Evolutionary conservation across 2,888 invertebrate genomes (phyloP).

Genomic region (Drosophila fulvimacula): DNA sequence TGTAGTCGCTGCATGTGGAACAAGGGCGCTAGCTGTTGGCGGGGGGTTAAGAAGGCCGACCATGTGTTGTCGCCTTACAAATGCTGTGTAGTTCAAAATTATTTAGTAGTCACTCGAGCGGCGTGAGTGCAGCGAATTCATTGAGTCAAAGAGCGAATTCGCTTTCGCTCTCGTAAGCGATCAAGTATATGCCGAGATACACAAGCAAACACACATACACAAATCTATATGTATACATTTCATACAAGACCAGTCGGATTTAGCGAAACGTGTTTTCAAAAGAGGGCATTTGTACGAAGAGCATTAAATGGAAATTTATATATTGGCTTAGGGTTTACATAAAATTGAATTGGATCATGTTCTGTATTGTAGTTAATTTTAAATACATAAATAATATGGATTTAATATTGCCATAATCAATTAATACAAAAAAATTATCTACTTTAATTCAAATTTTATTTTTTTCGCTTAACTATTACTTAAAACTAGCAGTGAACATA

Average conservation of each 20-base stretch:
- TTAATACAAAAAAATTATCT: fast-evolving
- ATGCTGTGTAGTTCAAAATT: slow-evolving; percentile 53
- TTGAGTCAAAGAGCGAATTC: slow-evolving; percentile 55
- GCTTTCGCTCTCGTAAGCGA: slow-evolving; percentile 45
- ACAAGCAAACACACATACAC: slow-evolving; percentile 11
- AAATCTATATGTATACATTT: slow-evolving; percentile 28
- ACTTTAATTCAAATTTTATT: neutral
- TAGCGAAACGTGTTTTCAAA: slow-evolving; percentile 40
- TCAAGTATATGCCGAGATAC: slow-evolving; percentile 28
- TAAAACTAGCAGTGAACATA: neutral
- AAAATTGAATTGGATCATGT: neutral
- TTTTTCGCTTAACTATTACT: neutral
- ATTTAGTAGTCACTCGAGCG: slow-evolving; percentile 28
- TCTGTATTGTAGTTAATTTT: neutral
- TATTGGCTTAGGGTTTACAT: neutral
- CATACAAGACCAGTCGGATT: slow-evolving; percentile 35
- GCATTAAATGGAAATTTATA: neutral
- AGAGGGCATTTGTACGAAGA: neutral
- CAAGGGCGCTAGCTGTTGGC: slow-evolving; percentile 39
- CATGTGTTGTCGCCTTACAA: slow-evolving; percentile 63
- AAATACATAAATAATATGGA: neutral
- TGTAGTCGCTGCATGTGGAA: slow-evolving; percentile 52
- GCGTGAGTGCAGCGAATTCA: slow-evolving; percentile 35
- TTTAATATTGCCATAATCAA: neutral
- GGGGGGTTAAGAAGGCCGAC: slow-evolving; percentile 53